A percentile compares a stretch with the other conserved stretches of the same genome.
These are phyloP conservation scores for Indicator maculatus DNA, from an alignment of 2,113 vertebrate genomes.

Conservation along the genomic window DNA sequence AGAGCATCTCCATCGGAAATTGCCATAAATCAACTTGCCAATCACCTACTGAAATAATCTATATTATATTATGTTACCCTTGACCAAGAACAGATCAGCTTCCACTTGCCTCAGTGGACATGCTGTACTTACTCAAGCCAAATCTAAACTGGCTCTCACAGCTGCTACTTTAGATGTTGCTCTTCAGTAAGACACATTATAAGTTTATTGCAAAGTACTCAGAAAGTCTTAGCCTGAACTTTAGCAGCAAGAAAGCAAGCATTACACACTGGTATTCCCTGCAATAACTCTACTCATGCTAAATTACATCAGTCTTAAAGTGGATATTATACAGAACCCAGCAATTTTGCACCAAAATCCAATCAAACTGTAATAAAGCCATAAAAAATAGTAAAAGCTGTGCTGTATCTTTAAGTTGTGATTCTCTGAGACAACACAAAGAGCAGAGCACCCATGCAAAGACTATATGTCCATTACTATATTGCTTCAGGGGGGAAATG, in stretches of 20 bases:
- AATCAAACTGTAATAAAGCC: neutral
- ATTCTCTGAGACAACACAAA: neutral
- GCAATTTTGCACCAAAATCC: neutral
- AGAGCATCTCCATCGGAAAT: neutral
- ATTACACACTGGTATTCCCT: constrained; percentile 8
- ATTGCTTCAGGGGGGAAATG: neutral
- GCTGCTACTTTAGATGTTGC: neutral
- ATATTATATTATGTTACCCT: rapidly evolving
- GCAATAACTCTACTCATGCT: neutral
- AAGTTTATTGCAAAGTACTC: neutral
- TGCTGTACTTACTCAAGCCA: neutral
- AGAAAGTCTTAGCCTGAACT: neutral
- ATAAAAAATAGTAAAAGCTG: neutral
- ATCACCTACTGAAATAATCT: neutral
- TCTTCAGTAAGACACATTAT: neutral
- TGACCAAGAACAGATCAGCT: neutral
- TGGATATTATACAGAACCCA: neutral
- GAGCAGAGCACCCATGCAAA: neutral
- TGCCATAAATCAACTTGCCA: neutral
- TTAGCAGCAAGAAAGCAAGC: constrained; percentile 17
- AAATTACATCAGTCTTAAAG: constrained; percentile 36
- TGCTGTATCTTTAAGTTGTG: neutral
- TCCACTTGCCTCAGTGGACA: neutral
- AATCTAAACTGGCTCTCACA: neutral
- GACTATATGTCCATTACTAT: neutral